Evolutionary conservation across 53 echinoderm and acorn worm species (phyloP), one percentile per base, ranked within the genome.

Genomic region (Apostichopus leukothele): DNA sequence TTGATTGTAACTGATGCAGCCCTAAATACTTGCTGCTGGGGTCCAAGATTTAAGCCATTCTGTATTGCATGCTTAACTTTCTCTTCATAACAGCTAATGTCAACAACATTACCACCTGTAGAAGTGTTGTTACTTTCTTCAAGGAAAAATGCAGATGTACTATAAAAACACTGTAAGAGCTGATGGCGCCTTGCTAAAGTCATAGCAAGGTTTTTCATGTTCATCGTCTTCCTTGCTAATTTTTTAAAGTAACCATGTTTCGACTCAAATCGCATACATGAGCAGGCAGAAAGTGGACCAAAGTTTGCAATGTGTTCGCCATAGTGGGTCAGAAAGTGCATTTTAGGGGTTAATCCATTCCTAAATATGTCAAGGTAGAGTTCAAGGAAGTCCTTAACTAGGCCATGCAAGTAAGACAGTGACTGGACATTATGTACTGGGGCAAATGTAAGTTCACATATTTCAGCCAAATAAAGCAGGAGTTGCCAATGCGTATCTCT

Each of bases 321-420:
- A 74, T 90, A 90, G 63, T 90, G 85, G 19, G 21, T 68, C 1
- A 90, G 74, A 74, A 74, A 90, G 84, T 90, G 90, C 83, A 90
- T 83, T 50, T 90, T 90, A 14, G 83, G 90, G 19, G 75, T 83
- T 12, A 90, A 20, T 52, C 73, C 90, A 51, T 51, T 8, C 20
- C 74, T 83, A 75, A 84, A 90, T 19, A 85, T 74, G 51, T 57
- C 74, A 13, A 84, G 25, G 71, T 51, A 90, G 19, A 25, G 53
- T 60, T 90, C 84, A 10, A 90, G 85, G 23, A 90, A 90, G 51
- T 90, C 90, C 13, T 14, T 75, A 20, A 90, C 75, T 5, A 83
- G 59, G 12, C 83, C 83, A 83, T 83, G 57, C 13, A 83, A 21
- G 60, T 83, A 55, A 5, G 60, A 60, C 18, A 83, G 9, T n/a